These are phyloP conservation scores for Scatophagus argus DNA, from an alignment of 2,113 vertebrate species.

Conservation along the genomic window DNA sequence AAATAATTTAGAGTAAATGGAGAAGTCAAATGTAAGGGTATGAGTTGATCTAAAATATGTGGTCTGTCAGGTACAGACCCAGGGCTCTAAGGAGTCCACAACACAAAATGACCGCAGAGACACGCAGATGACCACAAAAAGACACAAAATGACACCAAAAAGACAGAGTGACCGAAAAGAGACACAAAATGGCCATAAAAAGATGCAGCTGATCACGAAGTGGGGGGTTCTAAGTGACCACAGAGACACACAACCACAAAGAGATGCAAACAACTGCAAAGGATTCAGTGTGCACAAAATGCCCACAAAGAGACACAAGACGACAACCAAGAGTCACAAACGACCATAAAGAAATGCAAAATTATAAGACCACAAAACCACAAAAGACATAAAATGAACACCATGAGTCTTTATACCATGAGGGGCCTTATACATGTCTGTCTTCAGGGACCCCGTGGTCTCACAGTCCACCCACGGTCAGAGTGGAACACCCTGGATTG, in stretches of 20 bases:
- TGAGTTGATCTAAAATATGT: background rate
- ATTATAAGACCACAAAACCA: background rate
- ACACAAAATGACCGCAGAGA: background rate
- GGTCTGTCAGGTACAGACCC: too few species aligned
- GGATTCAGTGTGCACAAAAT: background rate
- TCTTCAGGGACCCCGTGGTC: background rate
- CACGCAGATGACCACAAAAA: background rate
- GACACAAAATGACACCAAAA: background rate
- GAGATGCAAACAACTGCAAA: background rate
- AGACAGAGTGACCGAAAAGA: background rate
- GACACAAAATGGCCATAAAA: background rate
- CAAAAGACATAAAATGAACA: background rate
- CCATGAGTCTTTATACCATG: background rate
- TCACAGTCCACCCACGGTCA: background rate
- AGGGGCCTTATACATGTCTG: background rate
- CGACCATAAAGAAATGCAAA: background rate
- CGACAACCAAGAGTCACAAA: background rate
- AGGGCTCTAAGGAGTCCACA: background rate
- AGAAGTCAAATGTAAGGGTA: background rate
- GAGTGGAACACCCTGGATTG: background rate
- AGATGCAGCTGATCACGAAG: too few species aligned
- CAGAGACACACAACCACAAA: background rate
- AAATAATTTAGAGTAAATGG: background rate
- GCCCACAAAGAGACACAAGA: background rate
- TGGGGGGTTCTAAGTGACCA: too few species aligned